A percentile compares a stretch with the other conserved stretches of the same genome.
These are phyloP conservation scores for Ceratina japonica DNA, from an alignment of 1,140 invertebrate genomes.

Conservation along the genomic window DNA sequence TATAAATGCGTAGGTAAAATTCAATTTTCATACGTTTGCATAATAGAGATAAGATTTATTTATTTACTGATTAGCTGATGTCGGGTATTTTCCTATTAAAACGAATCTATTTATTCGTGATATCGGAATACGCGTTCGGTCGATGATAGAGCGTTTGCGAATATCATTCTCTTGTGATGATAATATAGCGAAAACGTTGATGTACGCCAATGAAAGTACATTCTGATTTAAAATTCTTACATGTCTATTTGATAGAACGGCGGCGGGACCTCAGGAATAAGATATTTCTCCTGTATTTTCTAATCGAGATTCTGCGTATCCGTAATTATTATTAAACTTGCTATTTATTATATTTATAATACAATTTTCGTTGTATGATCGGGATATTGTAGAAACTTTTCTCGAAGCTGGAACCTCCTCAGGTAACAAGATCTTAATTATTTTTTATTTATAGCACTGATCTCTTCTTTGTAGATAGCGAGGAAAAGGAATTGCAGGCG, in stretches of 20 bases:
- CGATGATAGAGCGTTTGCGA: not conserved
- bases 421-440: too few relatives aligned
- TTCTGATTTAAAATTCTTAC: constrained; percentile 37
- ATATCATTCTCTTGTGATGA: not conserved
- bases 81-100: not conserved
- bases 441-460: too few relatives aligned
- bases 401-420: too few relatives aligned
- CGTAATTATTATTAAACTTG: not conserved
- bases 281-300: not conserved
- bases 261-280: too few relatives aligned
- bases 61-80: not conserved
- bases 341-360: too few relatives aligned
- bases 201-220: constrained; percentile 45
- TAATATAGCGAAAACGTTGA: not conserved
- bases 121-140: not conserved
- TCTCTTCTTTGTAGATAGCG: too few relatives aligned
- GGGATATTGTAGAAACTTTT: too few relatives aligned
- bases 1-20: too few relatives aligned
- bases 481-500: too few relatives aligned
- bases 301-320: not conserved
- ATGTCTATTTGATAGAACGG: not conserved
- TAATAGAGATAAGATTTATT: not conserved
- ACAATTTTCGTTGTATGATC: too few relatives aligned
- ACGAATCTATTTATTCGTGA: too few relatives aligned
- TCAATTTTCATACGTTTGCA: too few relatives aligned